These are phyloP conservation scores for Epirrita christyi DNA, from an alignment of 2,888 invertebrate genomes.

Conservation along the genomic window DNA sequence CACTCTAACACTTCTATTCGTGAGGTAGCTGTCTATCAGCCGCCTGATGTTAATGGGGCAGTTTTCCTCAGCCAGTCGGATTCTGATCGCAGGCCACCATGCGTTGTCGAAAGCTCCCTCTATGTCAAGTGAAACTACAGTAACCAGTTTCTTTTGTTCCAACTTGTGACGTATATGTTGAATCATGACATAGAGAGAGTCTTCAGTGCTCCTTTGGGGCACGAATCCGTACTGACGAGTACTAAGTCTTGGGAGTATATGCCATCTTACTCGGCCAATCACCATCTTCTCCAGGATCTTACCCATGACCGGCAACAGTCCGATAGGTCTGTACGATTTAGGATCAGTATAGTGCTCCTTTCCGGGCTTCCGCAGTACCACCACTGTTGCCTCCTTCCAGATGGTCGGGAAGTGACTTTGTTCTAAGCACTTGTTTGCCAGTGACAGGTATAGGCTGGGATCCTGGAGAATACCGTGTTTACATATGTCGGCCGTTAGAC, in stretches of 20 bases:
- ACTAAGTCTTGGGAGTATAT: no score
- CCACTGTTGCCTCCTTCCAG: conserved; percentile 17
- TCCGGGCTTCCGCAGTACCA: conserved; percentile 2
- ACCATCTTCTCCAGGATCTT: conserved; percentile 14
- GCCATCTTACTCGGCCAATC: no score
- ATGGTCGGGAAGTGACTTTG: neutral
- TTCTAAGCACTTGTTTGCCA: conserved; percentile 4
- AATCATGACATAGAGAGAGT: no score
- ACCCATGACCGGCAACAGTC: conserved; percentile 33
- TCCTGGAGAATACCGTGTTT: conserved; percentile 31
- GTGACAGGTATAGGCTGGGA: neutral
- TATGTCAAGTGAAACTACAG: neutral
- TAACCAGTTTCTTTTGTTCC: no score
- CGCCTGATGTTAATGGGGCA: neutral
- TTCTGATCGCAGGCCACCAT: neutral
- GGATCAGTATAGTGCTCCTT: conserved; percentile 1
- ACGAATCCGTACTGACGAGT: no score
- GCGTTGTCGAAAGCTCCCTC: conserved; percentile 6
- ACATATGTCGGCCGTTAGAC: conserved; percentile 9
- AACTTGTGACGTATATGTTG: no score
- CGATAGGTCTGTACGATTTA: conserved; percentile 14
- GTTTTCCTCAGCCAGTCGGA: neutral
- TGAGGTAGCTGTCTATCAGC: neutral
- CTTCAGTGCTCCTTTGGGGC: no score
- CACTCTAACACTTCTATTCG: neutral